Base-by-base conservation (phyloP, 2,113 vertebrate species). In the Ornithorhynchus anatinus region DNA sequence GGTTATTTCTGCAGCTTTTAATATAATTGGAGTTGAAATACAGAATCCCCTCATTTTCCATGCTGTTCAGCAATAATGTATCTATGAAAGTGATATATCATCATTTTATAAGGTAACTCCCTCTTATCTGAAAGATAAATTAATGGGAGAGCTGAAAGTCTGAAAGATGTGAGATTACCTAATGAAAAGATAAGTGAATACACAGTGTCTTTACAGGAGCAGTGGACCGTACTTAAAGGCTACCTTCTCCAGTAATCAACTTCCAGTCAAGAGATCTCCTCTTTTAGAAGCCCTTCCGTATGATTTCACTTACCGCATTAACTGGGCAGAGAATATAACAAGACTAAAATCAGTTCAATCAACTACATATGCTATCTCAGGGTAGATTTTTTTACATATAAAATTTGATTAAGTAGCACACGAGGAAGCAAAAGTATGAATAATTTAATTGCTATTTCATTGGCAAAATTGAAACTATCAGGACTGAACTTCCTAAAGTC, bases 11-110 rank as follows among this genome's bases (percentile, higher is more conserved):
- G 29, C 22, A 36, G 20, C 2, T 36, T 68, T 82, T 73, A 45
- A 2, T 56, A 40, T 38, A 84, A 59, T 72, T 60, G 75, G 42
- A 23, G 9, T 66, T 64, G 29, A 72, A 54, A 69, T 2, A 43
- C 0, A 3, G 23, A 48, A 5, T 69, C 20, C 5, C 52, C 6
- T 20, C 51, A 56, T 57, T 69, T 69, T 75, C 40, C n/a, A 62
- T 60, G 43, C 37, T 27, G 40, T 35, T 62, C 47, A 79, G 23
- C 20, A 75, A 20, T 13, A 44, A 12, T 5, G 3, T 25, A 15
- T 29, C 11, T 39, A 57, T n/a, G 17, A 10, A 10, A 0, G 4
- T 35, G 12, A 61, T 27, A 61, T 27, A 50, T 11, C 3, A 60
- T 35, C 8, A 33, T 71, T 77, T n/a, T n/a, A n/a, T 42, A 70